These are phyloP conservation scores for Tetragonula clypearis DNA, from an alignment of 1,140 invertebrate genomes.

Conservation along the genomic window DNA sequence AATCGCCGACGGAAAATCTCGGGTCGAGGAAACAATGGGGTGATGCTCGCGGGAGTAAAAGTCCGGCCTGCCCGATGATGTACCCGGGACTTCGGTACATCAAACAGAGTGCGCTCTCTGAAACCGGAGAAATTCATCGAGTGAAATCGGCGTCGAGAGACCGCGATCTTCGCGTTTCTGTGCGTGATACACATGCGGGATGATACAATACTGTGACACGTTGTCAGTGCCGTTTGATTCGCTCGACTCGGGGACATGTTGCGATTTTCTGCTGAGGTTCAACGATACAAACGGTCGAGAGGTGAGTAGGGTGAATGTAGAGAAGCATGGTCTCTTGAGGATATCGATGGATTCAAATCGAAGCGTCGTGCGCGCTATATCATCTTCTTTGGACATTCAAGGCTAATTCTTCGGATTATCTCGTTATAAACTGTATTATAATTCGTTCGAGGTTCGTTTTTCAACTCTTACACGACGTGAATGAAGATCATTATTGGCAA, in stretches of 20 bases:
- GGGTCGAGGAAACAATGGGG: background rate
- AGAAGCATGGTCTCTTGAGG: background rate
- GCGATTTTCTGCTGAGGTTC: background rate
- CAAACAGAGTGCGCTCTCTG: slow-evolving; percentile 25
- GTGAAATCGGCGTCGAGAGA: background rate
- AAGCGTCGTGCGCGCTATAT: background rate
- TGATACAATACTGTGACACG: background rate
- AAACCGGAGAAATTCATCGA: background rate
- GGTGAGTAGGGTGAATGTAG: slow-evolving; percentile 32
- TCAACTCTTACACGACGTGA: background rate
- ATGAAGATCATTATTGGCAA: background rate
- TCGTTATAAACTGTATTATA: background rate
- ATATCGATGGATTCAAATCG: background rate
- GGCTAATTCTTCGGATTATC: too few species aligned
- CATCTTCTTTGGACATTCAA: background rate
- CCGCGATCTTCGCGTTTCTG: slow-evolving; percentile 2
- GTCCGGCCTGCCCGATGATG: background rate
- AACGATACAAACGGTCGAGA: background rate
- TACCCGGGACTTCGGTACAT: slow-evolving; percentile 1
- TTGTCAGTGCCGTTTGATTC: background rate
- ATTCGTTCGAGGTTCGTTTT: background rate
- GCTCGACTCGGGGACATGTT: background rate
- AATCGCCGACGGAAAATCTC: background rate
- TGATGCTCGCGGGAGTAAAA: slow-evolving; percentile 12
- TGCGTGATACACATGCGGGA: slow-evolving; percentile 7